Percentiles rank a stretch among this genome's conserved stretches.
phyloP scores from a whole-genome alignment of 2,888 invertebrate genomes.

The Drosophila peninsularis region DNA sequence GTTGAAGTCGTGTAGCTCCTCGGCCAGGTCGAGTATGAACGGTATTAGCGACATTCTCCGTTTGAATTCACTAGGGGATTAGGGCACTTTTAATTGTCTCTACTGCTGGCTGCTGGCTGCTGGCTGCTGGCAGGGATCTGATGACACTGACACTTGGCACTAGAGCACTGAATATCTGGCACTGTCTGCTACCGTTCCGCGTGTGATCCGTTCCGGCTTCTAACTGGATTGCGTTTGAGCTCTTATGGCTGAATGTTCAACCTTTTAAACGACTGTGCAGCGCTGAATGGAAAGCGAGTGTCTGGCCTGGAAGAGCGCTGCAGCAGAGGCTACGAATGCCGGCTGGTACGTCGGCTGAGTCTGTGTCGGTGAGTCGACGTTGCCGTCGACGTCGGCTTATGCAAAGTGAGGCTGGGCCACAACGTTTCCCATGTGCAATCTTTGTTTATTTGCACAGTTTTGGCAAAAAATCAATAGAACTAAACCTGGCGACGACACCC shows the following conservation, averaged over 20 bases:
- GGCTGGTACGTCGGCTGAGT: conserved; percentile 10
- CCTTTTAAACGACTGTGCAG: conserved; percentile 73
- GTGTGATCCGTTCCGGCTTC: conserved; percentile 72
- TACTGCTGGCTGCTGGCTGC: background rate
- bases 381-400: conserved; percentile 28
- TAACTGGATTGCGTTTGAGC: conserved; percentile 74
- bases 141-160: conserved; percentile 19
- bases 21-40: conserved; percentile 77
- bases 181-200: conserved; percentile 32
- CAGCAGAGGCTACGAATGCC: conserved; percentile 23
- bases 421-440: conserved; percentile 39
- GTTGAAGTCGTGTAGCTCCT: conserved; percentile 72
- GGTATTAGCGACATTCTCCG: conserved; percentile 79
- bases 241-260: conserved; percentile 70
- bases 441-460: conserved; percentile 57
- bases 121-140: conserved; percentile 20
- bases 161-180: conserved; percentile 12
- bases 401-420: conserved; percentile 50
- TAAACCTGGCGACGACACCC: conserved; percentile 16
- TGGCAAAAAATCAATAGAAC: conserved; percentile 36
- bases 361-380: conserved; percentile 3
- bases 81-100: conserved; percentile 5
- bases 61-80: conserved; percentile 12
- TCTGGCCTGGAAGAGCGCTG: conserved; percentile 53
- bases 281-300: conserved; percentile 70